phyloP scores from a whole-genome alignment of 2,113 vertebrate species.

The Canis aureus region DNA sequence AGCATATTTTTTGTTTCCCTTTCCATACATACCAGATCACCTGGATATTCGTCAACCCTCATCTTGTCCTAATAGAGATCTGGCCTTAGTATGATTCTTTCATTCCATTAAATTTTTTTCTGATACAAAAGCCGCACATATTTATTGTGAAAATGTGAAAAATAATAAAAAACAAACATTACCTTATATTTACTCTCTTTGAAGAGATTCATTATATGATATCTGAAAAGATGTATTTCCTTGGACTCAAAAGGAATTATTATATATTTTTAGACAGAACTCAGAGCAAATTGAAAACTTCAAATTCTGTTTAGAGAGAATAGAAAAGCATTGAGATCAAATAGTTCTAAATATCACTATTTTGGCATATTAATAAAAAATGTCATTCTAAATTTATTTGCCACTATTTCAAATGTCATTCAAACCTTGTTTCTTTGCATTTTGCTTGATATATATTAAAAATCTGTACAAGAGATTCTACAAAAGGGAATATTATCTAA shows the following conservation, averaged over 20 bases:
- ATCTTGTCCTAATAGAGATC: not conserved
- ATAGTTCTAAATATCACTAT: not conserved
- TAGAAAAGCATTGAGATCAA: not conserved
- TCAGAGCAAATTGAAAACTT: not conserved
- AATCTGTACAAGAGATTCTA: conserved; percentile 48
- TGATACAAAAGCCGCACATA: not conserved
- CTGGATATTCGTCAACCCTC: not conserved
- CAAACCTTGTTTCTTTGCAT: not conserved
- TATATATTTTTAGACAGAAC: not conserved
- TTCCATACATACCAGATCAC: not conserved
- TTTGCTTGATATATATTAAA: conserved; percentile 43
- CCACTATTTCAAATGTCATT: not conserved
- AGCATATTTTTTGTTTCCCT: not conserved
- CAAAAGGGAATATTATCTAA: conserved; percentile 49
- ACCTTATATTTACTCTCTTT: not conserved
- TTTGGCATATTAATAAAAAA: conserved; percentile 35
- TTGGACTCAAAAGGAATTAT: not conserved
- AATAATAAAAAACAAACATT: not conserved
- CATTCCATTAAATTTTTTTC: not conserved
- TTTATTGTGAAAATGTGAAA: conserved; percentile 10
- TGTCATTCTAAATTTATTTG: conserved; percentile 59
- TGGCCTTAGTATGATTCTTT: not conserved
- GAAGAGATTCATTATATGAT: not conserved
- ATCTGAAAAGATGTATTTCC: conserved; percentile 45
- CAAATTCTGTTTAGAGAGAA: not conserved